Conservation (phyloP, 1,140 invertebrate species). For the Tenebrio molitor region DNA sequence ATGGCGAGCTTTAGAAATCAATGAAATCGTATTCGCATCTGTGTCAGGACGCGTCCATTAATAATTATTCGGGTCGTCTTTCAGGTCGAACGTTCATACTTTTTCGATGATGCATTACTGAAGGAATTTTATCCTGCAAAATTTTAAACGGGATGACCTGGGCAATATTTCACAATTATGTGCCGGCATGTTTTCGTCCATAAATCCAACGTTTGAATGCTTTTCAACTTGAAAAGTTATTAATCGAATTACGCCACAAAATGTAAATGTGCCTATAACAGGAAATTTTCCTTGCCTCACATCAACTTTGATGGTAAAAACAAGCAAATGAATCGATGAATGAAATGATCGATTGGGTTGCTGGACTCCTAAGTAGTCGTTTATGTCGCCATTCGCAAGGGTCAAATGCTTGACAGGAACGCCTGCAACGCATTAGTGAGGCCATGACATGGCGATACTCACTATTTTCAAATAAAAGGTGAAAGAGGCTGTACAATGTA, state of each 20-base stretch:
- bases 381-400: slow-evolving; percentile 6
- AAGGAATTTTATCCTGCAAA: slow-evolving; percentile 13
- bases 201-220: slow-evolving; percentile 11
- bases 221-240: slow-evolving; percentile 30
- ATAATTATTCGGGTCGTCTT: slow-evolving; percentile 6
- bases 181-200: slow-evolving; percentile 1
- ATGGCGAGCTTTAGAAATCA: slow-evolving; percentile 22
- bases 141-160: slow-evolving; percentile 15
- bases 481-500: slow-evolving; percentile 16
- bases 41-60: slow-evolving; percentile 26
- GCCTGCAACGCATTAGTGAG: slow-evolving; percentile 16
- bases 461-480: slow-evolving; percentile 20
- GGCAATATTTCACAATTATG: slow-evolving; percentile 17
- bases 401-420: not conserved
- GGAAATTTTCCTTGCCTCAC: slow-evolving; percentile 8
- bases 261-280: slow-evolving; percentile 14
- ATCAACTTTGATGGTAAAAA: not conserved
- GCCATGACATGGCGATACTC: slow-evolving; percentile 23
- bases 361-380: slow-evolving; percentile 5
- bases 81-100: slow-evolving; percentile 1
- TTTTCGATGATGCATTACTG: slow-evolving; percentile 20
- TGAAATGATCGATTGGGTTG: slow-evolving; percentile 4
- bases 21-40: slow-evolving; percentile 29
- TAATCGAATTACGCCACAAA: slow-evolving; percentile 26
- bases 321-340: slow-evolving; percentile 32